Evolutionary conservation across 2,113 vertebrate species (phyloP).

Genomic region (Sphyrna mokarran): DNA sequence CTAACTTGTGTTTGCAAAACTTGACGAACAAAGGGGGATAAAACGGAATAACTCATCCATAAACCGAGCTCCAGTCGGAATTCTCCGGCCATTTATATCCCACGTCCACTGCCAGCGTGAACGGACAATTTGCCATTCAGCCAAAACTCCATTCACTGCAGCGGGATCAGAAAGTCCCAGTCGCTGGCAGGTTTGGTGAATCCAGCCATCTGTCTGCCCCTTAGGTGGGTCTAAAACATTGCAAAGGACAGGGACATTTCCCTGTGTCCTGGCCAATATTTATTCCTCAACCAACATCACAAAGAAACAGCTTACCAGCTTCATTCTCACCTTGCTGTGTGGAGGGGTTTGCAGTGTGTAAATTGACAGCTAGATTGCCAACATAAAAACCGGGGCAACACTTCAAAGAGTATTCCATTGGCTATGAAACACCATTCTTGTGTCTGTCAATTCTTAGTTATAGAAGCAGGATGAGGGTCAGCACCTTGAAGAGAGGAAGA

Average conservation of each 20-base stretch:
- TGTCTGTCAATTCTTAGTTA: neutral
- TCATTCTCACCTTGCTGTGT: neutral
- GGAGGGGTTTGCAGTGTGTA: neutral
- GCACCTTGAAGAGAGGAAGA: neutral
- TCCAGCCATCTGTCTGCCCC: neutral
- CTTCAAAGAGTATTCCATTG: neutral
- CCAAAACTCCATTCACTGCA: no score
- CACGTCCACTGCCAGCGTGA: no score
- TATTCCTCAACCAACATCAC: neutral
- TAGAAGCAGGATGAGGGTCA: neutral
- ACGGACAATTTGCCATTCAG: no score
- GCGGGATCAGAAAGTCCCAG: no score
- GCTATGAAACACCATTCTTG: neutral
- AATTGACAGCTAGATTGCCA: neutral
- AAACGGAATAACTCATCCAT: neutral
- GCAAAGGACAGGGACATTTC: neutral
- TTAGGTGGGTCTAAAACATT: neutral
- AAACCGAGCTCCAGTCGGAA: neutral
- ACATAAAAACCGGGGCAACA: neutral
- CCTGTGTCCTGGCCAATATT: neutral
- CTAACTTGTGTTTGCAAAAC: neutral
- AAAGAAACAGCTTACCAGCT: neutral
- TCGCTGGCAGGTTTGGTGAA: no score
- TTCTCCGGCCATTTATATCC: no score
- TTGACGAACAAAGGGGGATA: neutral